Evolutionary conservation across 2,888 invertebrate species (phyloP).

Genomic region (Zhuqinia jingwanae): DNA sequence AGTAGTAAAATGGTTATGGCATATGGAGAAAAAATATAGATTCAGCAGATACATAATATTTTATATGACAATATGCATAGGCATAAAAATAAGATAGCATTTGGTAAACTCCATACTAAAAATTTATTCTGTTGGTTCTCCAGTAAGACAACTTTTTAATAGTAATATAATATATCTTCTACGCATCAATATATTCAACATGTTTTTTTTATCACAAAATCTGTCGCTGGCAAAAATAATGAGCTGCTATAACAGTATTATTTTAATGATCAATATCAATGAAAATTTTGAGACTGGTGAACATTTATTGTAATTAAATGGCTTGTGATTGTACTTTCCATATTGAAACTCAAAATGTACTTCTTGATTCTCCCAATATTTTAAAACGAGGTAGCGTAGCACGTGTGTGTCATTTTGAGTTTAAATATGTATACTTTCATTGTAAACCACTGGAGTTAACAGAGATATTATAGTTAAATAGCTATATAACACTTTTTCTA

Average conservation of each 20-base stretch:
- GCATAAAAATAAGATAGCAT: not conserved
- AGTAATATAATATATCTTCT: not conserved
- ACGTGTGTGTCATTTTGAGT: too few relatives aligned
- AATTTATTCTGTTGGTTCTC: constrained; percentile 30
- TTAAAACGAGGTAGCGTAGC: too few relatives aligned
- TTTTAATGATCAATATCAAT: constrained; percentile 56
- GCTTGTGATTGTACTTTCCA: not conserved
- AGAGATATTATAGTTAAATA: not conserved
- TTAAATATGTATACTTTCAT: not conserved
- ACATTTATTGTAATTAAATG: not conserved
- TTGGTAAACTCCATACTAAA: constrained; percentile 22
- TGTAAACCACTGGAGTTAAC: not conserved
- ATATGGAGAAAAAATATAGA: too few relatives aligned
- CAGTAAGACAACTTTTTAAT: constrained; percentile 26
- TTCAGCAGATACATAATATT: too few relatives aligned
- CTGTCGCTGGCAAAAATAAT: constrained; percentile 59
- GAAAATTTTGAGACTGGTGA: constrained; percentile 58
- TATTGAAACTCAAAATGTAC: constrained; percentile 1
- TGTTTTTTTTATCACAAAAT: constrained; percentile 61
- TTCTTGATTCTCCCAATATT: too few relatives aligned
- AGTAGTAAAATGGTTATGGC: too few relatives aligned
- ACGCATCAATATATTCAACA: constrained; percentile 47
- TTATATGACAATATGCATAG: not conserved
- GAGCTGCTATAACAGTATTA: constrained; percentile 42
- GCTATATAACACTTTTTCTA: not conserved